Evolutionary conservation across 2,797 vertebrate species (phyloP).

Genomic region (Tapirus indicus): DNA sequence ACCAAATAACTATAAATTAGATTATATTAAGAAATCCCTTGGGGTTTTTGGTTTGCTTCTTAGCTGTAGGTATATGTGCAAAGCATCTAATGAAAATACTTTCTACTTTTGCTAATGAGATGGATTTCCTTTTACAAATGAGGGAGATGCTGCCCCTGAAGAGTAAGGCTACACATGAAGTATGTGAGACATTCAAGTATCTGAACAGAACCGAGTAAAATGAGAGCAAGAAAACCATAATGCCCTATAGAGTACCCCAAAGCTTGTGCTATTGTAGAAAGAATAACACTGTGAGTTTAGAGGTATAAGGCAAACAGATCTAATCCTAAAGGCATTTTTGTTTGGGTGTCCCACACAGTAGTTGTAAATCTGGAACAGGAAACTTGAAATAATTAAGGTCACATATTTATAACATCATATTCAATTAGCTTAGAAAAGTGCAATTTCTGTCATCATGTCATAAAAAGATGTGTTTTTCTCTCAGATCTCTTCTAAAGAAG

Average conservation of each 20-base stretch:
- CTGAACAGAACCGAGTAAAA: constrained; percentile 35
- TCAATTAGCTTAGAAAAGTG: constrained; percentile 98
- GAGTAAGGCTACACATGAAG: not conserved
- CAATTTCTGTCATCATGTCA: constrained; percentile 99
- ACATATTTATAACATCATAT: constrained; percentile 95
- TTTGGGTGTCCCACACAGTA: constrained; percentile 80
- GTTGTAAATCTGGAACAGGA: constrained; percentile 90
- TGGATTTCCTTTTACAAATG: not conserved
- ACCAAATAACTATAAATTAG: constrained; percentile 62
- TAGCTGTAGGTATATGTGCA: not conserved
- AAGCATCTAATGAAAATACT: not conserved
- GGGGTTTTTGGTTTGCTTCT: not conserved
- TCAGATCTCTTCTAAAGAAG: constrained; percentile 90
- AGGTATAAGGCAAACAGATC: constrained; percentile 50
- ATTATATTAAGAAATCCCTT: constrained; percentile 51
- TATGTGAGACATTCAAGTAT: not conserved
- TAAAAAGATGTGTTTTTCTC: constrained; percentile 99
- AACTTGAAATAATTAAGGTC: constrained; percentile 93
- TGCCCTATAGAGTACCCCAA: not conserved
- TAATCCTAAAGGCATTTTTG: constrained; percentile 79
- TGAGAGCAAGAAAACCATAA: not conserved
- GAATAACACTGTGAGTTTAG: not conserved
- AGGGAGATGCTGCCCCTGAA: not conserved
- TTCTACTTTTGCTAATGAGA: not conserved
- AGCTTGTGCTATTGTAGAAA: not conserved